A percentile compares a stretch with the other conserved stretches of the same genome.
Evolutionary conservation across 2,113 vertebrate genomes (phyloP).

Genomic region (Tyto alba): DNA sequence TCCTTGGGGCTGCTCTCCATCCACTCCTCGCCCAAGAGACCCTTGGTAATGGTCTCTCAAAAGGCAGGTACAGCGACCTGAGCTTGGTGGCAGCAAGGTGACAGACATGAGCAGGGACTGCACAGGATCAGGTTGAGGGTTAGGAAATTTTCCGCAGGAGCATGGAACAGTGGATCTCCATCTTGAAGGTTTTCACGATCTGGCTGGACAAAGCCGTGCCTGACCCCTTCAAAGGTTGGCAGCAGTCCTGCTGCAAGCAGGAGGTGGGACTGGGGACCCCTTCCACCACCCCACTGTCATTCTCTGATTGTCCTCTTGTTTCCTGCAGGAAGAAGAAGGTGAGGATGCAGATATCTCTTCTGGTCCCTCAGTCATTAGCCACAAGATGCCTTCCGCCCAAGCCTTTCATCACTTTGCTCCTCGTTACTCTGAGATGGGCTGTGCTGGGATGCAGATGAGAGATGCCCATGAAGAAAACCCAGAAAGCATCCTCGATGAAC

Average conservation of each 20-base stretch:
- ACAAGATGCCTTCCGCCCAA: slow-evolving; percentile 79
- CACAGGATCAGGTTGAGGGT: neutral
- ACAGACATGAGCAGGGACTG: neutral
- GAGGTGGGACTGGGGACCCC: neutral
- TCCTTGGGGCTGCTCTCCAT: too few relatives aligned
- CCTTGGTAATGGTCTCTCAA: neutral
- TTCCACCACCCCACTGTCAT: neutral
- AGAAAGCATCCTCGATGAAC: slow-evolving; percentile 94
- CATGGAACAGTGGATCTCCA: neutral
- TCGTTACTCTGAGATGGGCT: slow-evolving; percentile 81
- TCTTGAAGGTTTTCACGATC: neutral
- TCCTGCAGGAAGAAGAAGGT: slow-evolving; percentile 88
- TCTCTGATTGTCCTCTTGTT: neutral
- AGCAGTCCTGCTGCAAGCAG: neutral
- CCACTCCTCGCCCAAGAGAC: too few relatives aligned
- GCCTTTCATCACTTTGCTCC: slow-evolving; percentile 80
- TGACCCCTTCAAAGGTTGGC: neutral
- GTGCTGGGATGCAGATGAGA: slow-evolving; percentile 70
- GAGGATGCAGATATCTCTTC: slow-evolving; percentile 80
- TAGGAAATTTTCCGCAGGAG: neutral
- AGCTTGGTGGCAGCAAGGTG: neutral
- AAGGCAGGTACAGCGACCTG: neutral
- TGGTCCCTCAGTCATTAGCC: slow-evolving; percentile 70
- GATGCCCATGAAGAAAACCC: slow-evolving; percentile 95
- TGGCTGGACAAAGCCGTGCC: neutral